Percentiles rank a stretch among this genome's conserved stretches.
Evolutionary conservation across 2,797 vertebrate genomes (phyloP).

Genomic region (Chrysocyon brachyurus): DNA sequence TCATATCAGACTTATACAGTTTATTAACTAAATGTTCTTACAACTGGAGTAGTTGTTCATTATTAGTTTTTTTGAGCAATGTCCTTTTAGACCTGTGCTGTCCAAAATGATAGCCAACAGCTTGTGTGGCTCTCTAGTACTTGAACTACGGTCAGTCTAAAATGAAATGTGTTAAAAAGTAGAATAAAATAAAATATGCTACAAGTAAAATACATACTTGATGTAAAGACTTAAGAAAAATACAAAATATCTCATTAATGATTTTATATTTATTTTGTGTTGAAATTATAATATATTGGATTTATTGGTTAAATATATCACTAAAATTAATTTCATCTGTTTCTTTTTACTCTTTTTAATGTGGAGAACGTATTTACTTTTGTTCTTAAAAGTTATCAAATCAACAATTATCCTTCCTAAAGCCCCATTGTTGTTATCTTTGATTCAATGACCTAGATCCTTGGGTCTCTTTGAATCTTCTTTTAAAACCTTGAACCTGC

Average conservation of each 20-base stretch:
- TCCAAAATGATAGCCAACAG: not conserved
- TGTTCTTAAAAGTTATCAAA: not conserved
- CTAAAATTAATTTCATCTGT: not conserved
- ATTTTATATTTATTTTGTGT: not conserved
- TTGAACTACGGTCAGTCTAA: not conserved
- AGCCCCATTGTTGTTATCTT: not conserved
- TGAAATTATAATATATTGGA: not conserved
- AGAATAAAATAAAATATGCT: not conserved
- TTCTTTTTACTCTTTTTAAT: not conserved
- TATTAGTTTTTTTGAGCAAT: not conserved
- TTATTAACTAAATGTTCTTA: slow-evolving; percentile 1
- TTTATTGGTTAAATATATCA: not conserved
- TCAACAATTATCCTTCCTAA: not conserved
- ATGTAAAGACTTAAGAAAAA: not conserved
- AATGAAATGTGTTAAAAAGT: not conserved
- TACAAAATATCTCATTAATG: not conserved
- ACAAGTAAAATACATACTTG: not conserved
- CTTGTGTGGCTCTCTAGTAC: not conserved
- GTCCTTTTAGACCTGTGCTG: not conserved
- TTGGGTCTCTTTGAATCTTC: not conserved
- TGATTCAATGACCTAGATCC: not conserved
- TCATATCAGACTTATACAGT: not conserved
- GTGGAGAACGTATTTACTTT: not conserved
- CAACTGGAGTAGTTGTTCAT: not conserved
- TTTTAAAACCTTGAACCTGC: not conserved